Evolutionary conservation across 2,113 vertebrate species (phyloP), one percentile per base, ranked within the genome.

Genomic region (Cyanoliseus patagonus): DNA sequence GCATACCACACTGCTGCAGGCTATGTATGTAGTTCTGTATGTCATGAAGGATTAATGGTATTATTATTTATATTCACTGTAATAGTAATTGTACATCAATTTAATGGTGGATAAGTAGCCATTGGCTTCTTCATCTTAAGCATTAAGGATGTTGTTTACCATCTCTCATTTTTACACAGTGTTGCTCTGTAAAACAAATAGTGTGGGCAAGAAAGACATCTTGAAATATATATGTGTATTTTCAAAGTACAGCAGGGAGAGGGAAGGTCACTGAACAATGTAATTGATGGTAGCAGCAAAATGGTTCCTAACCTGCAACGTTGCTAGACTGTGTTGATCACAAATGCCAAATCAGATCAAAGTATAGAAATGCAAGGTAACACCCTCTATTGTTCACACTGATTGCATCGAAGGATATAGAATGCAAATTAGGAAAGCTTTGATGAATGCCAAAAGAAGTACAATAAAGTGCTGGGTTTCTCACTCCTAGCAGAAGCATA

Each of bases 391-490:
- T 96, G 85, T 78, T 93, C 72, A 91, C 49, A 66, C 83, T 96
- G 93, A 88, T 83, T 94, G 44, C 82, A 97, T 95, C 86, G 88
- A 94, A 93, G 80, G 91, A 96, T 90, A 96, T 89, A 95, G 95
- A 95, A 95, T 94, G 88, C 61, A 97, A 96, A 97, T 95, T 83
- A 97, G 37, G 85, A 95, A 95, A 94, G 69, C 74, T 97, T 78
- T 96, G 93, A 94, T 96, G 87, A 97, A 96, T 96, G 87, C 76
- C 78, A 90, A 94, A 94, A 89, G 92, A 88, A 92, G 90, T 70
- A 94, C 55, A 91, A 76, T 95, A 67, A 94, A 42, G 11, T 57
- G 41, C 8, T 88, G 47, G 47, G 52, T 77, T 83, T 95, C 76
- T 96, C 31, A 52, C 64, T 95, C 77, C 52, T 74, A 68, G 86